These are phyloP conservation scores for Baccha elongata DNA, from an alignment of 2,888 invertebrate genomes.

Conservation along the genomic window DNA sequence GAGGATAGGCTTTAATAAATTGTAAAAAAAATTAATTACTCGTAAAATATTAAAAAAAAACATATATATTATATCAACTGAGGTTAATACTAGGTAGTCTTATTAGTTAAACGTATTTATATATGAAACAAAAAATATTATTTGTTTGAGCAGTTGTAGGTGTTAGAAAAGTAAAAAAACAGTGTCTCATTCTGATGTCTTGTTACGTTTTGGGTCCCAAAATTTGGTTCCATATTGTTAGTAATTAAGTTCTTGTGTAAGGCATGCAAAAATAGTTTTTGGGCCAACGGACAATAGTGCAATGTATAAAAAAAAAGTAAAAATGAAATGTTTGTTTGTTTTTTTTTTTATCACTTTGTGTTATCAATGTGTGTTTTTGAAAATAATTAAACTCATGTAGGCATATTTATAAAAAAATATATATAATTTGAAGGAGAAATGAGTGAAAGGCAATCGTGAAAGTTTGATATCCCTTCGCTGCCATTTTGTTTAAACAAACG, in stretches of 20 bases:
- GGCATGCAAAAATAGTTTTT: constrained; percentile 34
- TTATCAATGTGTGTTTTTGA: neutral
- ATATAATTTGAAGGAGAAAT: constrained; percentile 9
- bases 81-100: constrained; percentile 53
- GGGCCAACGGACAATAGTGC: constrained; percentile 70
- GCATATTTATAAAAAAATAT: neutral
- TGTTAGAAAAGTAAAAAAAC: constrained; percentile 36
- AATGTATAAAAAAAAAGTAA: constrained; percentile 34
- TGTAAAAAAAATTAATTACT: constrained; percentile 76
- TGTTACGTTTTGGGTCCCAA: constrained; percentile 54
- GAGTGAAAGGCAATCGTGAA: constrained; percentile 49
- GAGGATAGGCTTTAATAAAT: constrained; percentile 84
- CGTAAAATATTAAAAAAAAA: constrained; percentile 75
- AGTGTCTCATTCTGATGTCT: constrained; percentile 43
- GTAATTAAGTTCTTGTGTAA: constrained; percentile 51
- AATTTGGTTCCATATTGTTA: constrained; percentile 42
- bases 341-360: neutral
- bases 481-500: constrained; percentile 26
- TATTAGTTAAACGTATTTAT: constrained; percentile 38
- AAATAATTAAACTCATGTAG: no score
- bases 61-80: constrained; percentile 66
- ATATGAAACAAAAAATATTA: constrained; percentile 17
- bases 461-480: constrained; percentile 51
- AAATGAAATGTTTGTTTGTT: neutral
- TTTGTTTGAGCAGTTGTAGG: constrained; percentile 61